Evolutionary conservation across 2,113 vertebrate species (phyloP).

Genomic region (Dunckerocampus dactyliophorus): DNA sequence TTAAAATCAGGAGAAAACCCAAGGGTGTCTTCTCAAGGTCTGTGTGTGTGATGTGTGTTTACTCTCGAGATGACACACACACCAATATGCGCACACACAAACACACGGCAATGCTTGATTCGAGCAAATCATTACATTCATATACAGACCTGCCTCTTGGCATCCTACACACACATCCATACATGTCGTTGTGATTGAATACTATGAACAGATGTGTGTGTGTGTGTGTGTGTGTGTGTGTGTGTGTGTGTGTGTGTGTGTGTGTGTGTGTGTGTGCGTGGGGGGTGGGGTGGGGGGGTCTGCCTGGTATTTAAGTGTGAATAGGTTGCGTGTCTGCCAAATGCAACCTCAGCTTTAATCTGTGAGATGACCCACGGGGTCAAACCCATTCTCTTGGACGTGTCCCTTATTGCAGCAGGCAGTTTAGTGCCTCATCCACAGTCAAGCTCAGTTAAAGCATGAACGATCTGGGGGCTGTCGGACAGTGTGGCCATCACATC

Average conservation of each 20-base stretch:
- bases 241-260: conserved; percentile 11
- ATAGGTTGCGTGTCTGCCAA: conserved; percentile 16
- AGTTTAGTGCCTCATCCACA: conserved; percentile 68
- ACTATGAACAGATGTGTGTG: conserved; percentile 10
- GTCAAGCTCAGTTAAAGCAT: conserved; percentile 67
- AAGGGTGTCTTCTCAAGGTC: conserved; percentile 50
- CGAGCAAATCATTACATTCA: conserved; percentile 25
- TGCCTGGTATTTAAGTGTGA: conserved; percentile 17
- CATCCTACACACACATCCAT: conserved; percentile 5
- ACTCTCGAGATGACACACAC: conserved; percentile 20
- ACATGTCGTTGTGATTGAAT: conserved; percentile 21
- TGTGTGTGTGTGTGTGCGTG: conserved; percentile 15
- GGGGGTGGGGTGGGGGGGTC: conserved; percentile 6
- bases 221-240: conserved; percentile 20
- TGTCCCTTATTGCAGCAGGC: conserved; percentile 65
- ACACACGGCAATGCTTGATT: neutral
- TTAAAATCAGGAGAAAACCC: conserved; percentile 68
- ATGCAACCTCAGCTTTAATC: conserved; percentile 53
- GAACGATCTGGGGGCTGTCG: conserved; percentile 63
- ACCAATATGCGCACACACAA: conserved; percentile 17
- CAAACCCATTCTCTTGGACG: conserved; percentile 68
- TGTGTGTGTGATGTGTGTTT: conserved; percentile 40
- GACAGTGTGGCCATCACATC: conserved; percentile 70
- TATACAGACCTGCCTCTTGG: conserved; percentile 1
- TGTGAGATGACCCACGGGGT: conserved; percentile 56